Percentiles rank a stretch among this genome's conserved stretches.
Conservation (phyloP, 2,888 invertebrate species). For the Diarsia dahlii region DNA sequence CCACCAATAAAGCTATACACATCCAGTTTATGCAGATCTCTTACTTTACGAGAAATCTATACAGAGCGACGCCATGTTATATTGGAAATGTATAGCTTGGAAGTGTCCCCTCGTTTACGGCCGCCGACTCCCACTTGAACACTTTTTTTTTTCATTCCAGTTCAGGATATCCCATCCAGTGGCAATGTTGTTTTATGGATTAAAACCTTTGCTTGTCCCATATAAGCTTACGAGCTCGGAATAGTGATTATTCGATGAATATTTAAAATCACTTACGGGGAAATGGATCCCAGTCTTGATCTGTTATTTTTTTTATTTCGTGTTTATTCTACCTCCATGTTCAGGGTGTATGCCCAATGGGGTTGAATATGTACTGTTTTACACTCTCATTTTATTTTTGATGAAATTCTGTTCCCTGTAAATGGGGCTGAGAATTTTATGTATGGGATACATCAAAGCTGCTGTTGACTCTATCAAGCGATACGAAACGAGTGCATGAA, state of each 20-base stretch:
- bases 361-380: conserved; percentile 9
- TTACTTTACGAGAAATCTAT: too few species aligned
- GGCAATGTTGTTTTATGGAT: conserved; percentile 50
- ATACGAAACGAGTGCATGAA: too few species aligned
- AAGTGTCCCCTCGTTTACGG: too few species aligned
- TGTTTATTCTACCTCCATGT: neutral
- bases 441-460: too few species aligned
- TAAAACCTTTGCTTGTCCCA: conserved; percentile 49
- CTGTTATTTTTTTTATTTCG: conserved; percentile 36
- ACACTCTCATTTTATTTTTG: neutral
- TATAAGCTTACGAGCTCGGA: conserved; percentile 39
- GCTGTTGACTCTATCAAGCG: too few species aligned
- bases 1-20: too few species aligned
- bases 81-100: too few species aligned
- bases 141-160: neutral
- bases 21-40: too few species aligned
- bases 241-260: conserved; percentile 65
- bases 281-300: conserved; percentile 25
- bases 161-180: conserved; percentile 5
- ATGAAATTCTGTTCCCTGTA: neutral
- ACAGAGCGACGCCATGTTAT: too few species aligned
- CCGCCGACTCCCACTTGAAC: too few species aligned
- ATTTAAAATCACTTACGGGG: conserved; percentile 66
- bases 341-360: conserved; percentile 2
- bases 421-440: neutral